Percentiles rank a stretch among this genome's conserved stretches.
Conservation (phyloP, 1,140 invertebrate species). For the Anoplolepis gracilipes region DNA sequence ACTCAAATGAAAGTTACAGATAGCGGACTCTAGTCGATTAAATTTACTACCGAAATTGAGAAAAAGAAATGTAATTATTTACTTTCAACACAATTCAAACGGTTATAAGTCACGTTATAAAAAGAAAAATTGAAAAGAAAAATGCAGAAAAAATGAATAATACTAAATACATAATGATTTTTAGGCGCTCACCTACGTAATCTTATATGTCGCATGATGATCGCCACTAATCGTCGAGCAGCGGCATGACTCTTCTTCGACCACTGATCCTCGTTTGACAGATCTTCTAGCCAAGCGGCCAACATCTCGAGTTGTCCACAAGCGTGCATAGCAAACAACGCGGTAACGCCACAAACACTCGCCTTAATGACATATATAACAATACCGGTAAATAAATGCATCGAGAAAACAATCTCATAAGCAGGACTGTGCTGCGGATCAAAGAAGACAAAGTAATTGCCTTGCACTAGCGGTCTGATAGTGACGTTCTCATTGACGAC, state of each 20-base stretch:
- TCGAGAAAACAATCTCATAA: constrained; percentile 67
- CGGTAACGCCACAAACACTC: constrained; percentile 53
- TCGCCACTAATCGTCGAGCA: constrained; percentile 60
- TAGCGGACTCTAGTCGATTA: too few species aligned
- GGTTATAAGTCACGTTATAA: too few species aligned
- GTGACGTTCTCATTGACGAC: constrained; percentile 42
- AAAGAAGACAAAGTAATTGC: constrained; percentile 53
- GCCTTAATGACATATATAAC: constrained; percentile 34
- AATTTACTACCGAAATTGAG: too few species aligned
- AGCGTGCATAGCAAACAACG: constrained; percentile 57
- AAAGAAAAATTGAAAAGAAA: not conserved
- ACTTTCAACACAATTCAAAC: too few species aligned
- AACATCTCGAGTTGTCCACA: constrained; percentile 64
- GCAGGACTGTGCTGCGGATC: constrained; percentile 46
- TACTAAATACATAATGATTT: not conserved
- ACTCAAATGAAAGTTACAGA: too few species aligned
- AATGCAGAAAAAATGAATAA: not conserved
- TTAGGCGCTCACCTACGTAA: constrained; percentile 29
- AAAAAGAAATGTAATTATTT: too few species aligned
- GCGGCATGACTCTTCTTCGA: not conserved
- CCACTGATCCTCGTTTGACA: not conserved
- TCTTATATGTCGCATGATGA: constrained; percentile 71
- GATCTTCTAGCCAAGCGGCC: constrained; percentile 23
- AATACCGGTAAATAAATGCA: constrained; percentile 33
- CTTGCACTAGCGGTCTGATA: constrained; percentile 40